Percentiles rank a stretch among this genome's conserved stretches.
phyloP scores from a whole-genome alignment of 1,140 invertebrate species.

The Drosophila erecta region DNA sequence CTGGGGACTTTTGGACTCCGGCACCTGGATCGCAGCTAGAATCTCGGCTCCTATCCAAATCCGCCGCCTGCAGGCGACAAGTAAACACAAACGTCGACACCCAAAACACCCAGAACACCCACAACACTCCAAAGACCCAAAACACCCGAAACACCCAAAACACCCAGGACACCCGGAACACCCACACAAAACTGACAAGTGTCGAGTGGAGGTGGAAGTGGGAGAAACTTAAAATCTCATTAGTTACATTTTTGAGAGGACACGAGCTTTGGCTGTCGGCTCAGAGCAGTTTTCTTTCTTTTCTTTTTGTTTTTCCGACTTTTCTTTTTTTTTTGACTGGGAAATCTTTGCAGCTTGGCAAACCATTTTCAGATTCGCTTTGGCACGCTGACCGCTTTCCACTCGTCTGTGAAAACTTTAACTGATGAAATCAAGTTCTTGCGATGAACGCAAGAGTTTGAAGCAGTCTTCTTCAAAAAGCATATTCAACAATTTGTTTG shows the following conservation, averaged over 20 bases:
- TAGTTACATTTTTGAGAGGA: conserved; percentile 54
- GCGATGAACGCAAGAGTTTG: conserved; percentile 22
- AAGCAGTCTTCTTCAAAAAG: not conserved
- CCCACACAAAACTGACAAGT: conserved; percentile 15
- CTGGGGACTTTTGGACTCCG: conserved; percentile 14
- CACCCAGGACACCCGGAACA: conserved; percentile 8
- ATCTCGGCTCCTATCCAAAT: conserved; percentile 20
- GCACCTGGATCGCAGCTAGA: conserved; percentile 31
- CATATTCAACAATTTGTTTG: not conserved
- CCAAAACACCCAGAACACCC: not conserved
- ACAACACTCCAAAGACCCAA: not conserved
- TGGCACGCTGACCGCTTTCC: conserved; percentile 10
- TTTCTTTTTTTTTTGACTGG: not conserved
- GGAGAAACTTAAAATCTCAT: conserved; percentile 54
- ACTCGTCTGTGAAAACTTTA: conserved; percentile 20
- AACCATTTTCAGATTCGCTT: conserved; percentile 5
- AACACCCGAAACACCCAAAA: conserved; percentile 12
- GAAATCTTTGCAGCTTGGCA: conserved; percentile 9
- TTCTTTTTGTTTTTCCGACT: no score
- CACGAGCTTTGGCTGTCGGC: conserved; percentile 33
- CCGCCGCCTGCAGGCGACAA: conserved; percentile 45
- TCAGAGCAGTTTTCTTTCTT: not conserved
- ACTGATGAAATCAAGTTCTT: conserved; percentile 30
- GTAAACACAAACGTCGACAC: conserved; percentile 52
- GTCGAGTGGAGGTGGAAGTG: not conserved